Evolutionary conservation across 2,113 vertebrate genomes (phyloP), one percentile per base, ranked within the genome.

Genomic region (Microcebus tavaratra): DNA sequence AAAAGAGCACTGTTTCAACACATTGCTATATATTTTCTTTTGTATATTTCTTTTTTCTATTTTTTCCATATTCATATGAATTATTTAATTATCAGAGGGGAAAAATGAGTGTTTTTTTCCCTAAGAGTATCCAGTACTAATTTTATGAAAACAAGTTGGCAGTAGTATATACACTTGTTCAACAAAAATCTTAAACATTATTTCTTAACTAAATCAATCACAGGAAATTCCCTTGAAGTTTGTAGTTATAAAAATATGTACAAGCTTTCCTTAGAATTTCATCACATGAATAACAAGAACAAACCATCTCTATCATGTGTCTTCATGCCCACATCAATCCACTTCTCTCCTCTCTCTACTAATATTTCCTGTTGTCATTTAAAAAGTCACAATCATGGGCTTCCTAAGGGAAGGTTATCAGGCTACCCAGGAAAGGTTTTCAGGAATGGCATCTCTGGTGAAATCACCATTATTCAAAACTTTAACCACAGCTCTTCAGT

Each of bases 171-270:
- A 48, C n/a, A 78, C 63, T 84, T 31, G 73, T 61, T 91, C 53
- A 70, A 78, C 9, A 67, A 96, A 87, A 59, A 8, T 53, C 50
- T 88, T 45, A 81, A 95, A 90, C 68, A 84, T 90, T 91, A 63
- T 34, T 80, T 96, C 10, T 83, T 92, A 90, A 81, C n/a, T 55
- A n/a, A 95, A 88, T 80, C 12, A n/a, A 36, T 70, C 20, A 57
- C 6, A 78, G 31, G 55, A 79, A 91, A 91, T 57, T 93, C 48
- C 27, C 92, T 87, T 94, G 55, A 82, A 80, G 39, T 89, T 8
- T 91, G 17, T 65, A 55, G 76, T 83, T 83, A n/a, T 95, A 90
- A 80, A 93, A 76, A 76, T 34, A 59, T 59, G 75, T 67, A 82
- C 2, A 21, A 72, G 2, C 25, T 50, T 96, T 29, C 94, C 73